These are phyloP conservation scores for Tachina grossa DNA, from an alignment of 2,888 invertebrate genomes.

Conservation along the genomic window DNA sequence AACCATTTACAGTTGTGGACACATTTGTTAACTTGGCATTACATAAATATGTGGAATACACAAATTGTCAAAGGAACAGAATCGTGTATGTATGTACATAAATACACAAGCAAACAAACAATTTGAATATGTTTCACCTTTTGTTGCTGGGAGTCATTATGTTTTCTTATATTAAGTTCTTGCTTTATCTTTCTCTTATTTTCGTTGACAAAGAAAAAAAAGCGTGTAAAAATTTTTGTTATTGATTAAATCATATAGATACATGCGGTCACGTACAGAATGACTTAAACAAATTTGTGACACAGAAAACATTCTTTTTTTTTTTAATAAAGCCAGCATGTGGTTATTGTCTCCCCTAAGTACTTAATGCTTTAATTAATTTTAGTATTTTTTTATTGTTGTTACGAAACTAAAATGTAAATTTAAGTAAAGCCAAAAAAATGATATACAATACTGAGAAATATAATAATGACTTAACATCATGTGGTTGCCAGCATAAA, in stretches of 20 bases:
- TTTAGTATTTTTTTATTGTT: too few species aligned
- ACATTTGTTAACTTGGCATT: conserved; percentile 34
- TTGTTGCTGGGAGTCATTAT: not conserved
- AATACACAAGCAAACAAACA: not conserved
- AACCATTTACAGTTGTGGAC: not conserved
- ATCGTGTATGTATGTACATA: not conserved
- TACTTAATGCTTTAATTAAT: too few species aligned
- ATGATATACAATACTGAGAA: too few species aligned
- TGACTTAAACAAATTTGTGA: not conserved
- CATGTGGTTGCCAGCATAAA: too few species aligned
- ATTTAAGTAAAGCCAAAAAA: too few species aligned
- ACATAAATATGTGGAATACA: not conserved
- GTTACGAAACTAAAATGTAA: too few species aligned
- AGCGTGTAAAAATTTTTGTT: not conserved
- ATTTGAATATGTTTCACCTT: conserved; percentile 32
- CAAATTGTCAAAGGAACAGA: not conserved
- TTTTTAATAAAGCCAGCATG: not conserved
- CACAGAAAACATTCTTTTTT: too few species aligned
- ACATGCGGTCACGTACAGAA: conserved; percentile 33
- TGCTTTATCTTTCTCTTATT: not conserved
- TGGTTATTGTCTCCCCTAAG: not conserved
- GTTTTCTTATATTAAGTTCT: not conserved
- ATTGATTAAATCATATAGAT: conserved; percentile 14
- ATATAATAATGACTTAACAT: too few species aligned
- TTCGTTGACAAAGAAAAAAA: not conserved